These are phyloP conservation scores for Arnoldichthys spilopterus DNA, from an alignment of 2,797 vertebrate species.

Conservation along the genomic window DNA sequence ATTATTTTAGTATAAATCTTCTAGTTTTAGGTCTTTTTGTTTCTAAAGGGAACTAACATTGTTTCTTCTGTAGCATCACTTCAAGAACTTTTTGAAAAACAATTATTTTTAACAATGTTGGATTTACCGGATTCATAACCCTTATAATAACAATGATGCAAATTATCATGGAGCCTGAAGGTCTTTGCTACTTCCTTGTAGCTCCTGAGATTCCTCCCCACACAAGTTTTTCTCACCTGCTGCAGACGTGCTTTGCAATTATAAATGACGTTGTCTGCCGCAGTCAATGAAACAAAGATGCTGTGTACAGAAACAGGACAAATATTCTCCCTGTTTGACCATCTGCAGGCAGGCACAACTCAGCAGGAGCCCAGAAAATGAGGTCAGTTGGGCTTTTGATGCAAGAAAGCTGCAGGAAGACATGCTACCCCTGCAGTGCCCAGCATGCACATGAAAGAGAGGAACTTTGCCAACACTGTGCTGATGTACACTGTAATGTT, in stretches of 20 bases:
- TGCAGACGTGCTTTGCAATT: conserved; percentile 35
- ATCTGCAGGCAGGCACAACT: conserved; percentile 58
- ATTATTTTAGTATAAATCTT: too few species aligned
- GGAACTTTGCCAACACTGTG: conserved; percentile 31
- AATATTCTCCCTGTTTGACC: conserved; percentile 42
- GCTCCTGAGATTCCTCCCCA: background rate
- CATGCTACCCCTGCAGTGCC: conserved; percentile 43
- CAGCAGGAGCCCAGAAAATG: conserved; percentile 70
- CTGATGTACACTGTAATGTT: conserved; percentile 30
- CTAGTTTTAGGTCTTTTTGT: background rate
- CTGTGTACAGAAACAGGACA: conserved; percentile 46
- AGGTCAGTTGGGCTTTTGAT: conserved; percentile 75
- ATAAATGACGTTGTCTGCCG: conserved; percentile 31
- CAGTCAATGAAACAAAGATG: conserved; percentile 53
- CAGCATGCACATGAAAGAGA: conserved; percentile 27
- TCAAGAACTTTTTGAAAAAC: background rate
- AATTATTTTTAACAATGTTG: background rate
- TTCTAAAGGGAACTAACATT: background rate
- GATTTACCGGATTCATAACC: conserved; percentile 23
- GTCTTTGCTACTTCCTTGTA: conserved; percentile 29
- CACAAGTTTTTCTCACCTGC: conserved; percentile 35
- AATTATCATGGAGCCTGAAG: conserved; percentile 38
- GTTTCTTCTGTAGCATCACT: background rate
- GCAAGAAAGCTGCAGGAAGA: conserved; percentile 67
- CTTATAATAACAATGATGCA: conserved; percentile 38